phyloP scores from a whole-genome alignment of 2,797 vertebrate species.

The Ctenopoma multispine region DNA sequence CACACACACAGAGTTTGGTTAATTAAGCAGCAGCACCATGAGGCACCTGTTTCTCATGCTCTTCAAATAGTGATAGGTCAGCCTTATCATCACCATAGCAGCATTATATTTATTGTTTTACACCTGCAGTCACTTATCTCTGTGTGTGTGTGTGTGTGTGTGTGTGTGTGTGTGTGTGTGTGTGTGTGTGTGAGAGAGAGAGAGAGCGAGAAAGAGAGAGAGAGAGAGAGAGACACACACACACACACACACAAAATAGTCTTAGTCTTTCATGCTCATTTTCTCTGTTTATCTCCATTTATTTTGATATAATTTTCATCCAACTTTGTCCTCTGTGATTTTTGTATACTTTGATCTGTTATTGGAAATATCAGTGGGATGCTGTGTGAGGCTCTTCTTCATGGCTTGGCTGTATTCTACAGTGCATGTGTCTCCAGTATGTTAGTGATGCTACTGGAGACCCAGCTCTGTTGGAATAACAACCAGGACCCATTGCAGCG shows the following conservation, averaged over 20 bases:
- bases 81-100: constrained; percentile 28
- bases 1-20: constrained; percentile 9
- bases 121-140: not conserved
- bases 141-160: constrained; percentile 5
- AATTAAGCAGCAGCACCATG: constrained; percentile 16
- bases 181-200: too few relatives aligned
- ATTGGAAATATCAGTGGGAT: not conserved
- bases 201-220: not conserved
- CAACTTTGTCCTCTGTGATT: not conserved
- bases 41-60: constrained; percentile 35
- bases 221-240: not conserved
- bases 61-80: constrained; percentile 25
- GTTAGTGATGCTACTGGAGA: constrained; percentile 94
- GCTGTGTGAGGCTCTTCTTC: constrained; percentile 34
- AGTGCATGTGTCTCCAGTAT: constrained; percentile 99
- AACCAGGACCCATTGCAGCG: constrained; percentile 85
- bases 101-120: constrained; percentile 29
- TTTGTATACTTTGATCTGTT: constrained; percentile 1
- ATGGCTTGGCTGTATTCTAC: constrained; percentile 97
- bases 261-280: not conserved
- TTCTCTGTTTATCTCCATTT: not conserved
- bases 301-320: not conserved
- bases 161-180: not conserved
- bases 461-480: constrained; percentile 98
- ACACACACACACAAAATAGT: too few relatives aligned